Evolutionary conservation across 2,113 vertebrate species (phyloP).

Genomic region (Benitochromis conjunctus): DNA sequence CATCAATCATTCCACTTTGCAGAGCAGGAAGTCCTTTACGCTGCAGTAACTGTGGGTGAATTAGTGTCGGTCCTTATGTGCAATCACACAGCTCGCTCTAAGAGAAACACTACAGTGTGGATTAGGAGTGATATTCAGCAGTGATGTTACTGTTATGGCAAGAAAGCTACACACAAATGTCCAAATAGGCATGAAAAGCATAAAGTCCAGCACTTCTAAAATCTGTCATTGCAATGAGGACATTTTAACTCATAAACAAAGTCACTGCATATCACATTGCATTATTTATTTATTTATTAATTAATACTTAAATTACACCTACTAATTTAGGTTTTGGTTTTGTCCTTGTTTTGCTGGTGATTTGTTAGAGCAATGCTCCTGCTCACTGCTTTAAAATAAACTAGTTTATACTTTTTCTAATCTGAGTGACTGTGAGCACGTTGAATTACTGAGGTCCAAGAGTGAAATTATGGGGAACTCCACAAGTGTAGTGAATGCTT

Average conservation of each 20-base stretch:
- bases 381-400: too few relatives aligned
- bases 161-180: not conserved
- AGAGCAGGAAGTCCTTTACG: slow-evolving; percentile 1
- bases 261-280: not conserved
- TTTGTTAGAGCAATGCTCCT: not conserved
- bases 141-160: not conserved
- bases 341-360: fast-evolving
- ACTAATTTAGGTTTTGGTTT: not conserved
- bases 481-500: fast-evolving
- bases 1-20: not conserved
- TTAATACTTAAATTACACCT: not conserved
- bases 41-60: not conserved
- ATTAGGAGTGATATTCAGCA: not conserved
- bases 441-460: not conserved
- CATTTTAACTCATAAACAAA: not conserved
- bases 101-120: not conserved
- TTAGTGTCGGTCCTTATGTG: not conserved
- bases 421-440: not conserved
- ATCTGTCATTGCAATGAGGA: not conserved
- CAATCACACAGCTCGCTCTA: not conserved
- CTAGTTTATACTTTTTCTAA: not conserved
- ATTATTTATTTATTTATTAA: not conserved
- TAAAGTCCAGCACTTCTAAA: not conserved
- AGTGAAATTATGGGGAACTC: not conserved
- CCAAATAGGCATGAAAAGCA: not conserved